A percentile compares a stretch with the other conserved stretches of the same genome.
Evolutionary conservation across 2,888 invertebrate genomes (phyloP).

Genomic region (Notodromas monacha): DNA sequence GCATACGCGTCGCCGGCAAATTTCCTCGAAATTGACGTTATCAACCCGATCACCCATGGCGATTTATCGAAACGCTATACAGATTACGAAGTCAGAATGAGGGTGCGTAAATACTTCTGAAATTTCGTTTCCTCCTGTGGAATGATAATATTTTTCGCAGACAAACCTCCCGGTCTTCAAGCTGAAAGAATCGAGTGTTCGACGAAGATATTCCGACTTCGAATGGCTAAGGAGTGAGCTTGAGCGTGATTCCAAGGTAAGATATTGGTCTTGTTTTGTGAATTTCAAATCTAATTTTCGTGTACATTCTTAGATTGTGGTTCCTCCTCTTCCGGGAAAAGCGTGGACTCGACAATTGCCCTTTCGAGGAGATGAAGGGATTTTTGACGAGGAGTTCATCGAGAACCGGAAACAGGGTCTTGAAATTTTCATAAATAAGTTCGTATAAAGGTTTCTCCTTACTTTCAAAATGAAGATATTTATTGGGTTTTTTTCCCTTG

Average conservation of each 20-base stretch:
- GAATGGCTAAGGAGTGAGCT: conserved; percentile 96
- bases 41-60: conserved; percentile 88
- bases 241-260: conserved; percentile 91
- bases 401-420: conserved; percentile 87
- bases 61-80: conserved; percentile 94
- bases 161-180: conserved; percentile 97
- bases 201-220: conserved; percentile 93
- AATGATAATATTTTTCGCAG: conserved; percentile 27
- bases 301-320: no score
- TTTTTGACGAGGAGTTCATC: conserved; percentile 97
- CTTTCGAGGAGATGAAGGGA: conserved; percentile 90
- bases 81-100: conserved; percentile 97
- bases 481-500: conserved; percentile 13
- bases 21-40: conserved; percentile 97
- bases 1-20: conserved; percentile 99
- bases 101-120: no score
- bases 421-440: conserved; percentile 96
- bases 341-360: conserved; percentile 94
- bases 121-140: conserved; percentile 12
- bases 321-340: conserved; percentile 87
- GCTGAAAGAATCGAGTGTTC: conserved; percentile 88
- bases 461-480: no score
- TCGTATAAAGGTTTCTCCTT: conserved; percentile 14
- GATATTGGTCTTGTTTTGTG: no score
- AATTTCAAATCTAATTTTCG: no score